Evolutionary conservation across 1,140 invertebrate species (phyloP), one percentile per base, ranked within the genome.

Genomic region (Radopholus similis): DNA sequence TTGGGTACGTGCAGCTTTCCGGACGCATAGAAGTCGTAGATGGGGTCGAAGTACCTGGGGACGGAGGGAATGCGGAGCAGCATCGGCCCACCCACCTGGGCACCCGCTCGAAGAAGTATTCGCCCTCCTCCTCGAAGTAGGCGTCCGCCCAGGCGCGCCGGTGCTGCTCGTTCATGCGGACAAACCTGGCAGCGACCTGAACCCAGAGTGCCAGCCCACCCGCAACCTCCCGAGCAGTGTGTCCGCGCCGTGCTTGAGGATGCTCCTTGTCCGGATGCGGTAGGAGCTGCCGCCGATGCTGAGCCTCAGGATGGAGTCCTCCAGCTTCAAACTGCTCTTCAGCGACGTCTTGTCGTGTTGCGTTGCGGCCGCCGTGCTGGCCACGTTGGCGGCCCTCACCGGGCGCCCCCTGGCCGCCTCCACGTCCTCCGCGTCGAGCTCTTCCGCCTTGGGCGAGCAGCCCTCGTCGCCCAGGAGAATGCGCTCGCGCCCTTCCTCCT

Each of bases 11-110:
- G 79, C 15, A 81, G 55, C 66, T 81, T 80, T 11, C 79, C 79
- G n/a, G 78, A 72, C n/a, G 76, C 77, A 60, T 77, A 82, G 64
- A 82, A 81, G 56, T 81, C 79, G 44, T 82, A 81, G 56, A 81
- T 78, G 15, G 80, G 80, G 55, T 80, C 80, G 59, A 82, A 82
- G 65, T 82, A 80, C 55, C 80, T 82, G 42, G 23, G 42, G 15
- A n/a, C n/a, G 2, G 15, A 65, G 4, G 18, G 26, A 21, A 28
- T 13, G 4, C 4, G 34, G 34, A 15, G 6, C 51, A 63, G 13
- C 18, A 57, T 15, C n/a, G 11, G 21, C 13, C 9, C 54, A 13
- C 32, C 35, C 18, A 82, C 77, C 80, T 73, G 21, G 79, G 79
- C 37, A 78, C 75, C 56, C 79, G 38, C 60, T 80, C 79, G 54